Percentiles rank a stretch among this genome's conserved stretches.
phyloP scores from a whole-genome alignment of 2,888 invertebrate genomes.

The Drosophila paracracens region DNA sequence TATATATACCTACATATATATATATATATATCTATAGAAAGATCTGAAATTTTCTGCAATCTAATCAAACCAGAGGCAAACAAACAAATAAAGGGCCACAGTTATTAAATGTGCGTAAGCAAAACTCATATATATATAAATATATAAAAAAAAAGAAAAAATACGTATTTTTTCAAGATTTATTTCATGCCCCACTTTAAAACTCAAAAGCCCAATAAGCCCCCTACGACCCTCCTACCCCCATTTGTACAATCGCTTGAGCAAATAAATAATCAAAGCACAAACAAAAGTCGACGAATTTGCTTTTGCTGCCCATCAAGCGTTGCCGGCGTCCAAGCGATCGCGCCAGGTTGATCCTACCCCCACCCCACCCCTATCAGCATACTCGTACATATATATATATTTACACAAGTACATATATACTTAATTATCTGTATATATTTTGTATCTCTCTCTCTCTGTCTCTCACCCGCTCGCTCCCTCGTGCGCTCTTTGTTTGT shows the following conservation, averaged over 20 bases:
- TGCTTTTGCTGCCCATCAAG: conserved; percentile 23
- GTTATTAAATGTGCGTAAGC: conserved; percentile 71
- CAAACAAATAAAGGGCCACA: conserved; percentile 23
- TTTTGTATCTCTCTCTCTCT: conserved; percentile 9
- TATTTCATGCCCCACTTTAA: conserved; percentile 54
- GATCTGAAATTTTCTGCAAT: conserved; percentile 32
- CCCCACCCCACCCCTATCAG: neutral
- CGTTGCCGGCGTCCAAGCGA: conserved; percentile 46
- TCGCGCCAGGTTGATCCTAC: conserved; percentile 35
- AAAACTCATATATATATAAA: conserved; percentile 22
- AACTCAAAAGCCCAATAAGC: conserved; percentile 31
- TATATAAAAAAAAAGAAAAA: neutral
- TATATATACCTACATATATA: neutral
- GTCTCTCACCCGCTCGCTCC: conserved; percentile 2
- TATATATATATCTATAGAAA: conserved; percentile 19
- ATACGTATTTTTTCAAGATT: conserved; percentile 36
- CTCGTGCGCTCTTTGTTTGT: conserved; percentile 28
- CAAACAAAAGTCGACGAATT: conserved; percentile 38
- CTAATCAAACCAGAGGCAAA: conserved; percentile 19
- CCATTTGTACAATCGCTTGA: conserved; percentile 18
- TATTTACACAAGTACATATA: neutral
- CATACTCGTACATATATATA: neutral
- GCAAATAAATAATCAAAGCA: conserved; percentile 45
- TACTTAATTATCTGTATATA: conserved; percentile 23
- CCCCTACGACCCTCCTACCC: neutral